Evolutionary conservation across 2,113 vertebrate genomes (phyloP), one percentile per base, ranked within the genome.

Genomic region (Sturnira hondurensis): DNA sequence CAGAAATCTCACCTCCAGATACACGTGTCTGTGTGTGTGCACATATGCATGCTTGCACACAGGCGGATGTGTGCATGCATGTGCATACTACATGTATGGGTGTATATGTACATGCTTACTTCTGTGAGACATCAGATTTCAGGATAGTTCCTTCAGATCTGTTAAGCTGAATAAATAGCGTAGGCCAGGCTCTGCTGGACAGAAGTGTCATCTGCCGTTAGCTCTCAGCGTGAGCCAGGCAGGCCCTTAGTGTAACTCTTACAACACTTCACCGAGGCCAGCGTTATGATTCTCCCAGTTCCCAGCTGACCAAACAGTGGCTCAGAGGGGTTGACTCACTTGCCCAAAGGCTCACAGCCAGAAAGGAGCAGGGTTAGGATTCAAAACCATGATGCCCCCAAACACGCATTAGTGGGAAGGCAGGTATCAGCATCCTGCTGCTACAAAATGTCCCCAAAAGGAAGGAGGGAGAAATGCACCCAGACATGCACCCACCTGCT

Each of bases 401-500:
- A 15, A 47, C 1, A 4, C 1, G 0, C 0, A 4, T 3, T 0
- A 13, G 52, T 16, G 12, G 41, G 2, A 6, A 50, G 7, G 28
- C n/a, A 73, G 14, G 33, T 17, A 1, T 1, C 22, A 61, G 14
- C 28, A 84, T 13, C 58, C 22, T 5, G 1, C n/a, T 4, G 7
- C 26, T 2, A 7, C 22, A 28, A 67, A 89, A 6, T 17, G 2
- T 15, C 36, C 58, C 10, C 2, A 43, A 81, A 9, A 61, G 33
- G 50, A 52, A 58, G 4, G 11, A 24, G 43, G 14, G 56, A 86
- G 13, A 19, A 20, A 9, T 13, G 28, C 17, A 24, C 36, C 68
- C 3, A 28, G 82, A 47, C 13, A 33, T 2, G 83, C 61, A 95
- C 98, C 93, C 96, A 99, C 99, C 99, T 98, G 99, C 99, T 88